phyloP scores from a whole-genome alignment of 2,797 vertebrate genomes.

The Myotis myotis region DNA sequence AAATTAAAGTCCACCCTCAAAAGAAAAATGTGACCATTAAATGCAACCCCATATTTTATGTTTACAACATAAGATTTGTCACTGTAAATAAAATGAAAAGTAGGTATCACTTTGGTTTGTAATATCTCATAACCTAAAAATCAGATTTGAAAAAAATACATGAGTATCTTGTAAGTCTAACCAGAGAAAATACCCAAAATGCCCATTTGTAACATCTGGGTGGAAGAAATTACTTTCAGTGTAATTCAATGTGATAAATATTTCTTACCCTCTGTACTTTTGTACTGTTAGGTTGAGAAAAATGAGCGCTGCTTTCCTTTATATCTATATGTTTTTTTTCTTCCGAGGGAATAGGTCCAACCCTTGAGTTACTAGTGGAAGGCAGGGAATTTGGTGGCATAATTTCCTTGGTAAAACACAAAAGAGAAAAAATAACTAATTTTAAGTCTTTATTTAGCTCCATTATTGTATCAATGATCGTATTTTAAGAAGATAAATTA shows the following conservation, averaged over 20 bases:
- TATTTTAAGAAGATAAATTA: constrained; percentile 9
- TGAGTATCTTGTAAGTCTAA: constrained; percentile 58
- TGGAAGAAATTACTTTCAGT: constrained; percentile 48
- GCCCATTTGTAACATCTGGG: constrained; percentile 47
- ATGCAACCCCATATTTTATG: constrained; percentile 52
- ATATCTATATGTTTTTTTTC: constrained; percentile 74
- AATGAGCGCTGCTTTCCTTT: constrained; percentile 66
- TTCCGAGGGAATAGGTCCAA: constrained; percentile 65
- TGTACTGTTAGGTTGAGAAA: constrained; percentile 74
- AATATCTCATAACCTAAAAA: constrained; percentile 50
- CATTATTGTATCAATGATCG: background rate
- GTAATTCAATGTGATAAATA: constrained; percentile 51
- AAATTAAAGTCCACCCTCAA: constrained; percentile 61
- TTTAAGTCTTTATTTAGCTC: constrained; percentile 44
- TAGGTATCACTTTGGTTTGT: constrained; percentile 25
- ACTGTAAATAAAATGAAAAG: constrained; percentile 61
- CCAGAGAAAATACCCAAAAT: constrained; percentile 55
- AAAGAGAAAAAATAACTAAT: constrained; percentile 48
- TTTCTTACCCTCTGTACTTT: constrained; percentile 69
- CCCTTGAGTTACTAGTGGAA: constrained; percentile 65
- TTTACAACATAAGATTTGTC: constrained; percentile 52
- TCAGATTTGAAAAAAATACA: constrained; percentile 44
- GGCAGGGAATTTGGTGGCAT: constrained; percentile 60
- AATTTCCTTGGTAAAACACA: constrained; percentile 64
- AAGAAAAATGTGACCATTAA: constrained; percentile 64